Evolutionary conservation across 2,888 invertebrate genomes (phyloP), one percentile per base, ranked within the genome.

Genomic region (Rhogogaster chlorosoma): DNA sequence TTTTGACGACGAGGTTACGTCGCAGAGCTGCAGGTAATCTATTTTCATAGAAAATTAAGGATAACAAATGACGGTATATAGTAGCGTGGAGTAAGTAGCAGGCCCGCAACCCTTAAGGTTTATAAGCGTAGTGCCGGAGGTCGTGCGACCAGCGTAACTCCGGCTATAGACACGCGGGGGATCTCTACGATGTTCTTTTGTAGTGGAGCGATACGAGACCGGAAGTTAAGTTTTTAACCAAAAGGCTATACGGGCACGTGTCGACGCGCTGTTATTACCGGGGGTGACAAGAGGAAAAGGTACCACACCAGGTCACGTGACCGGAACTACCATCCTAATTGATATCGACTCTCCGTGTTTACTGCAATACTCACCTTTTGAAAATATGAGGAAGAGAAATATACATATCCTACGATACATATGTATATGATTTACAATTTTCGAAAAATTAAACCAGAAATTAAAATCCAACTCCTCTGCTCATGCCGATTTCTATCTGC

Each of bases 241-340:
- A 90, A 88, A 88, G 87, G 87, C 85, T 78, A n/a, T 22, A 75
- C 45, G 36, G 90, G 87, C 92, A 91, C 92, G 93, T 92, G 92
- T 88, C 90, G 89, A 89, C 67, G 83, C 42, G 67, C 26, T 42
- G 83, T 83, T 89, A 90, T 90, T 90, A 87, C 89, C 88, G 88
- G 86, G 89, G 89, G 89, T 89, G 90, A 71, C 88, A 88, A 87
- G 87, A 75, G 85, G 82, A 84, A 77, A 84, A 83, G 73, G 86
- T 64, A 85, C 86, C 80, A 70, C 85, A 70, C 85, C 67, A 26
- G 84, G 86, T 88, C 93, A 93, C 93, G 93, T 91, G 93, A 92
- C 93, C 92, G 93, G 93, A 93, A 92, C 90, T 87, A 92, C 91
- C 91, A 89, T 92, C 93, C 93, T 93, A 93, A 93, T 93, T 93